Conservation (phyloP, 2,113 vertebrate genomes). For the Oxygymnocypris stewartii region DNA sequence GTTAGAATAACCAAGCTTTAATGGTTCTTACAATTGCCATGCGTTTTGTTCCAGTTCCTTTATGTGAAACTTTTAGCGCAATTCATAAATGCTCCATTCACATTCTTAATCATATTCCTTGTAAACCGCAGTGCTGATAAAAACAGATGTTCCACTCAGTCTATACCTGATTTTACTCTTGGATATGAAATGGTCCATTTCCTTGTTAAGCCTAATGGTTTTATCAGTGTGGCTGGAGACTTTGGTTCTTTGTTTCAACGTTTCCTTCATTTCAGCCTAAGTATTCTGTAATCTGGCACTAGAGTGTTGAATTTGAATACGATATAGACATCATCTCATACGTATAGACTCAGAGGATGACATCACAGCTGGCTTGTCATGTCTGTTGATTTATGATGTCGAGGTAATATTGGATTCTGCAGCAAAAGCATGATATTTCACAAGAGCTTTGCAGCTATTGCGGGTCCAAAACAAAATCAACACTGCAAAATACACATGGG, state of each 20-base stretch:
- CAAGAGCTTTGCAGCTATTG: slow-evolving; percentile 1
- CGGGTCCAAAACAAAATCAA: slow-evolving; percentile 15
- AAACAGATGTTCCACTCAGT: slow-evolving; percentile 49
- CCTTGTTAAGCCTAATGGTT: slow-evolving; percentile 48
- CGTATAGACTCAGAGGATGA: slow-evolving; percentile 22
- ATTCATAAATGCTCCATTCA: slow-evolving; percentile 40
- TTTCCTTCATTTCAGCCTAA: slow-evolving; percentile 1
- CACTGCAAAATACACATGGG: slow-evolving; percentile 3
- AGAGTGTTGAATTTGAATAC: background rate
- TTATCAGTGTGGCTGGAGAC: slow-evolving; percentile 13
- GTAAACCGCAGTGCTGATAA: slow-evolving; percentile 29
- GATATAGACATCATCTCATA: slow-evolving; percentile 35
- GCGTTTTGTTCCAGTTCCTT: background rate
- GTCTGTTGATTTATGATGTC: slow-evolving; percentile 8
- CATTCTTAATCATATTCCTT: slow-evolving; percentile 26
- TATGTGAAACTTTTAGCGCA: background rate
- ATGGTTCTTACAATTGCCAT: slow-evolving; percentile 23
- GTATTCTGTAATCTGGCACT: background rate
- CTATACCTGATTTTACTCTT: slow-evolving; percentile 41
- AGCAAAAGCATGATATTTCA: slow-evolving; percentile 1
- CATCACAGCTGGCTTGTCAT: slow-evolving; percentile 34
- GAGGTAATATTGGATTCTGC: slow-evolving; percentile 16
- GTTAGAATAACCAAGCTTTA: slow-evolving; percentile 35
- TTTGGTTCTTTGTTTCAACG: slow-evolving; percentile 10
- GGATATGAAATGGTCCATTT: slow-evolving; percentile 41